phyloP scores from a whole-genome alignment of 2,113 vertebrate genomes.

The Ophiodon elongatus region DNA sequence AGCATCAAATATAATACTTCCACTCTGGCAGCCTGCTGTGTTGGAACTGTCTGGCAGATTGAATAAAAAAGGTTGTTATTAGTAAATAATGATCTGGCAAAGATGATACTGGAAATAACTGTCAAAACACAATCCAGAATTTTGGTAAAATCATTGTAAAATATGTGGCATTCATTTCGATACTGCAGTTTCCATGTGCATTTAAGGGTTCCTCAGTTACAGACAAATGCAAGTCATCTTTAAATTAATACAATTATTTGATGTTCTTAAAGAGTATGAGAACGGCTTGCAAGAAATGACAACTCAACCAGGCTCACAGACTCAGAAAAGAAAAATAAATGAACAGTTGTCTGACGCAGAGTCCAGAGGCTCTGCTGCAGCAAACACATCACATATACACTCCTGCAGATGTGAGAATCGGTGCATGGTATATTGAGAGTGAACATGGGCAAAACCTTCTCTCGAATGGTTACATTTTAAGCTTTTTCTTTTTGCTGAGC shows the following conservation, averaged over 20 bases:
- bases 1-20: conserved; percentile 3
- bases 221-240: not conserved
- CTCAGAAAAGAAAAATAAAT: conserved; percentile 8
- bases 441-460: conserved; percentile 3
- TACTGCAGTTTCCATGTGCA: not conserved
- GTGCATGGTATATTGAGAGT: not conserved
- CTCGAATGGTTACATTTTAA: conserved; percentile 1
- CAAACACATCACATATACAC: not conserved
- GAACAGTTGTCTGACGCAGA: conserved; percentile 14
- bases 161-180: not conserved
- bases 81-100: conserved; percentile 48
- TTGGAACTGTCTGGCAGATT: conserved; percentile 40
- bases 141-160: not conserved
- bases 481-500: not conserved
- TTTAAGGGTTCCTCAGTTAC: not conserved
- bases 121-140: conserved; percentile 44
- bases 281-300: not conserved
- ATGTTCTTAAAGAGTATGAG: conserved; percentile 16
- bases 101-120: conserved; percentile 34
- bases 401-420: conserved; percentile 27
- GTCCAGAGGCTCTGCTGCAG: conserved; percentile 9
- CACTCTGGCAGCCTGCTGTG: conserved; percentile 41
- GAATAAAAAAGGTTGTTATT: conserved; percentile 60
- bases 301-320: not conserved
- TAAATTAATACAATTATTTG: not conserved